Evolutionary conservation across 2,113 vertebrate species (phyloP).

Genomic region (Picathartes gymnocephalus): DNA sequence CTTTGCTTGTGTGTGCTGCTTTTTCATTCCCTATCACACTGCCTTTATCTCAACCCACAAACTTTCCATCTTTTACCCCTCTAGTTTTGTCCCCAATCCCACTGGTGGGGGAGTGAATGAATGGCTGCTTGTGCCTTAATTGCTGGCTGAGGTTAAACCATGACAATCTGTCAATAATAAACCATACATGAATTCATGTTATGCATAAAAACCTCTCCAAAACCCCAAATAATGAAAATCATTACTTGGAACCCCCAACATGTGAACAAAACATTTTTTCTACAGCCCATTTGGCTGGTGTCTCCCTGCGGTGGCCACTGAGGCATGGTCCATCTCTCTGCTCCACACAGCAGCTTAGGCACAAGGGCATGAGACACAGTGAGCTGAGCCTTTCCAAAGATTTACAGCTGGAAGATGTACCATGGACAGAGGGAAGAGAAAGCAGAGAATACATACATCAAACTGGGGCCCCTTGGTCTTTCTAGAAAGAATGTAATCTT

Average conservation of each 20-base stretch:
- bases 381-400: neutral
- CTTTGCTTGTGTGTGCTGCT: neutral
- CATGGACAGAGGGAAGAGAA: neutral
- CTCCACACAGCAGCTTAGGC: neutral
- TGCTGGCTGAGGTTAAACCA: neutral
- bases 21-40: neutral
- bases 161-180: neutral
- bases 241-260: neutral
- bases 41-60: neutral
- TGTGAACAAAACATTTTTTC: neutral
- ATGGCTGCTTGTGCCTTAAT: neutral
- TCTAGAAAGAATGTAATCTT: neutral
- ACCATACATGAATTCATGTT: neutral
- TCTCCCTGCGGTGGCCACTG: neutral
- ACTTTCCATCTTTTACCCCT: neutral
- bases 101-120: neutral
- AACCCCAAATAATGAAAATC: neutral
- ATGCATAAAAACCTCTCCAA: neutral
- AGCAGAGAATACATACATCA: neutral
- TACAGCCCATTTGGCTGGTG: neutral
- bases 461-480: neutral
- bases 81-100: accelerated
- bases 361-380: neutral
- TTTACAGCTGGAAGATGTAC: neutral
- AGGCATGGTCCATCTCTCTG: neutral